Conservation (phyloP, 2,888 invertebrate species). For the Chrysotoxum bicinctum region DNA sequence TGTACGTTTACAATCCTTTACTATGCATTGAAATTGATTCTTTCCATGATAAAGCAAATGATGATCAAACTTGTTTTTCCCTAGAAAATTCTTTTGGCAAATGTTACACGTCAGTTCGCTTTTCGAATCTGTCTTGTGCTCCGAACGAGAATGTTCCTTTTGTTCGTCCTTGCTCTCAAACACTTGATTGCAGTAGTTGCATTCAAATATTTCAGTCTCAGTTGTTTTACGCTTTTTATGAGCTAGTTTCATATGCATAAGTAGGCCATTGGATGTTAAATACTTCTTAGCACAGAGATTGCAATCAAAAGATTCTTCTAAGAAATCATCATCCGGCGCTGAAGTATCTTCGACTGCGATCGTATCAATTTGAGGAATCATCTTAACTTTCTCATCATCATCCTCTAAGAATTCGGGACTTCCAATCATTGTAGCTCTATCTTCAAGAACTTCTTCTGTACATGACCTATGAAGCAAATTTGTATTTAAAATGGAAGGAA, state of each 20-base stretch:
- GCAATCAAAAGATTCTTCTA: not conserved
- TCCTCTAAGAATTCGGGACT: conserved; percentile 40
- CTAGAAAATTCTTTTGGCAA: conserved; percentile 43
- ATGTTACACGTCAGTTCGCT: conserved; percentile 23
- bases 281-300: conserved; percentile 59
- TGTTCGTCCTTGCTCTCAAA: conserved; percentile 32
- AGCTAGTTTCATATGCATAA: conserved; percentile 78
- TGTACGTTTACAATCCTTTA: conserved; percentile 21
- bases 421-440: not conserved
- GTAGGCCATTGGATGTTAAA: conserved; percentile 47
- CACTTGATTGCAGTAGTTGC: conserved; percentile 40
- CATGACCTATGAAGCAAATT: not conserved
- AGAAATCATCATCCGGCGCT: not conserved
- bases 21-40: conserved; percentile 12
- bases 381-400: conserved; percentile 2
- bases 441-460: not conserved
- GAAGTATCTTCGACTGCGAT: not conserved
- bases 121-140: conserved; percentile 26
- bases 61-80: conserved; percentile 33
- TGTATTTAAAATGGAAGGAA: not conserved
- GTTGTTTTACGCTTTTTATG: conserved; percentile 80
- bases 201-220: conserved; percentile 19
- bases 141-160: not conserved
- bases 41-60: conserved; percentile 49
- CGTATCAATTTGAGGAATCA: not conserved